Conservation (phyloP, 1,140 invertebrate genomes). For the Macrobrachium rosenbergii region DNA sequence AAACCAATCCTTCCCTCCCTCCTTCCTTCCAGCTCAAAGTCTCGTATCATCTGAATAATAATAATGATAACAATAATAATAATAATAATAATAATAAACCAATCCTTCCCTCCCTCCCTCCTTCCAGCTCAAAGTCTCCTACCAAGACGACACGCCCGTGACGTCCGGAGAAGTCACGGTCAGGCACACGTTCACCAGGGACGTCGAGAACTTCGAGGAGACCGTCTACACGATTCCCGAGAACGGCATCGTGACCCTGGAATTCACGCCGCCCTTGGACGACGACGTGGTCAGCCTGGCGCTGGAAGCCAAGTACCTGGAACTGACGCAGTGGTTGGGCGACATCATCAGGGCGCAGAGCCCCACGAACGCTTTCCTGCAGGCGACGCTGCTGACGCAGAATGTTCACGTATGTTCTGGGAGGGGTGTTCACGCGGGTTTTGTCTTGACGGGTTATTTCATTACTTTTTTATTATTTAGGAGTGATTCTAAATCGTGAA, state of each 20-base stretch:
- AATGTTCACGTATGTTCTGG: constrained; percentile 72
- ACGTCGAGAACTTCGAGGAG: constrained; percentile 77
- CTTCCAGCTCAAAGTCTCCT: constrained; percentile 78
- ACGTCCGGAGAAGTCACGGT: constrained; percentile 76
- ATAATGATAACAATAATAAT: no score
- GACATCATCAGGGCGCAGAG: constrained; percentile 82
- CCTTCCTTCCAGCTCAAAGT: no score
- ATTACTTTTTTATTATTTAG: no score
- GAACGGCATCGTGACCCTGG: constrained; percentile 80
- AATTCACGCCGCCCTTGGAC: constrained; percentile 78
- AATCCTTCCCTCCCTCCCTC: background rate
- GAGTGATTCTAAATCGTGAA: no score
- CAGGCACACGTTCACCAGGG: constrained; percentile 78
- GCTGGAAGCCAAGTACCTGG: constrained; percentile 78
- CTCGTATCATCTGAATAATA: no score
- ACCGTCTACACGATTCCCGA: constrained; percentile 75
- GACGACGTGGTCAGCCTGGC: constrained; percentile 68
- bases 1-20: no score
- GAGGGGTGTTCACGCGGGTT: background rate
- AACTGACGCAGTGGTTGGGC: constrained; percentile 83
- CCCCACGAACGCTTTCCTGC: constrained; percentile 81
- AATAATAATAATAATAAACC: no score
- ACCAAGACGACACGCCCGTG: constrained; percentile 83
- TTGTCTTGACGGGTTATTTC: no score
- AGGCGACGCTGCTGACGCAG: constrained; percentile 79